Evolutionary conservation across 2,113 vertebrate species (phyloP), one percentile per base, ranked within the genome.

Genomic region (Sporophila hypoxantha): DNA sequence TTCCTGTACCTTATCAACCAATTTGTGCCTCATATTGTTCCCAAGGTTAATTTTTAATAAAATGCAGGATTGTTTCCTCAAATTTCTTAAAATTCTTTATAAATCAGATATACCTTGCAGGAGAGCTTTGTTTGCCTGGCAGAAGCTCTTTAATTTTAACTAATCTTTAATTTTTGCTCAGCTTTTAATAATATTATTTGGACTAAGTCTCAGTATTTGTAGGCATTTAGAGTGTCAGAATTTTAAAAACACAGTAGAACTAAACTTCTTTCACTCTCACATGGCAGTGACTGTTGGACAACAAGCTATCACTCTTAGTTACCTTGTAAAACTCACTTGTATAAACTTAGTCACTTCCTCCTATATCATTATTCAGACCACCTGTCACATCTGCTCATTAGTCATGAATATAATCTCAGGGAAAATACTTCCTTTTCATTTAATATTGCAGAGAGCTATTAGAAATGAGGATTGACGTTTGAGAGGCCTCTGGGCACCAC

Each of bases 371-470:
- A 75, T 56, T 91, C 91, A 78, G 68, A 88, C 62, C 89, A 91
- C 77, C 83, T 94, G 88, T 50, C 87, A 93, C 44, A 85, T 82
- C 39, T 93, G 61, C 53, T 91, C 61, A 71, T 87, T 87, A 85
- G 60, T 65, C 73, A 89, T 37, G 53, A 73, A 53, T 62, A 83
- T 55, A 88, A 93, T 82, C 44, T 81, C 67, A 73, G 52, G 55
- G 34, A 89, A 88, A 89, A 77, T 9, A 69, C 55, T 83, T 85
- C 66, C 56, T 80, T 92, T 87, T 53, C 32, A n/a, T 53, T 81
- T 76, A 83, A 75, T 62, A 77, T 34, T 55, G 44, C 55, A 82
- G 37, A 83, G 42, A 80, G 29, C 53, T 85, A 65, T 77, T 76
- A 83, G 87, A 83, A 68, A 85, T 16, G 20, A 22, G 36, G 36